Evolutionary conservation across 1,140 invertebrate genomes (phyloP).

Genomic region (Aphelinus certus): DNA sequence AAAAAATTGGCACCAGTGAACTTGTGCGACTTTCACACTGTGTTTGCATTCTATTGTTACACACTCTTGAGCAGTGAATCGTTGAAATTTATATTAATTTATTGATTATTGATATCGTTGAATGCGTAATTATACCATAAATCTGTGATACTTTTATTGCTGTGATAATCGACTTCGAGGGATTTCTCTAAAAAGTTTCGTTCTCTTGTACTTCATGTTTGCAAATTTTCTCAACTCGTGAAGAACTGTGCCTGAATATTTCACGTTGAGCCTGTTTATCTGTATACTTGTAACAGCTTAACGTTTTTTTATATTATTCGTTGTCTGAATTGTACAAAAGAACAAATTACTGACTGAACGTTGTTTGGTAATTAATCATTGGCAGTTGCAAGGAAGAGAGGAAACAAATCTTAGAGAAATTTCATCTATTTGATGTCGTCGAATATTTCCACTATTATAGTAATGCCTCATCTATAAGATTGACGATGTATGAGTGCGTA

Average conservation of each 20-base stretch:
- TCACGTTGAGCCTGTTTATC: too few species aligned
- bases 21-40: slow-evolving; percentile 28
- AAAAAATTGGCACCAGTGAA: slow-evolving; percentile 27
- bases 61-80: slow-evolving; percentile 23
- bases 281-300: too few species aligned
- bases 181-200: slow-evolving; percentile 19
- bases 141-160: slow-evolving; percentile 25
- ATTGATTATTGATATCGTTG: slow-evolving; percentile 2
- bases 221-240: too few species aligned
- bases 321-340: too few species aligned
- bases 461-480: slow-evolving; percentile 28
- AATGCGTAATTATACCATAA: slow-evolving; percentile 15
- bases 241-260: too few species aligned
- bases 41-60: slow-evolving; percentile 36
- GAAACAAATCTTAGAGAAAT: slow-evolving; percentile 18
- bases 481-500: slow-evolving; percentile 30
- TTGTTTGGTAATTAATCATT: too few species aligned
- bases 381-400: too few species aligned
- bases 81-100: slow-evolving; percentile 27
- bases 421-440: background rate
- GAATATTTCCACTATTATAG: slow-evolving; percentile 12
- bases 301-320: too few species aligned
- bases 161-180: slow-evolving; percentile 15
- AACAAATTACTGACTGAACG: too few species aligned
- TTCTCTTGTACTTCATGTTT: background rate